These are phyloP conservation scores for Neodiprion lecontei DNA, from an alignment of 1,140 invertebrate species.

Conservation along the genomic window DNA sequence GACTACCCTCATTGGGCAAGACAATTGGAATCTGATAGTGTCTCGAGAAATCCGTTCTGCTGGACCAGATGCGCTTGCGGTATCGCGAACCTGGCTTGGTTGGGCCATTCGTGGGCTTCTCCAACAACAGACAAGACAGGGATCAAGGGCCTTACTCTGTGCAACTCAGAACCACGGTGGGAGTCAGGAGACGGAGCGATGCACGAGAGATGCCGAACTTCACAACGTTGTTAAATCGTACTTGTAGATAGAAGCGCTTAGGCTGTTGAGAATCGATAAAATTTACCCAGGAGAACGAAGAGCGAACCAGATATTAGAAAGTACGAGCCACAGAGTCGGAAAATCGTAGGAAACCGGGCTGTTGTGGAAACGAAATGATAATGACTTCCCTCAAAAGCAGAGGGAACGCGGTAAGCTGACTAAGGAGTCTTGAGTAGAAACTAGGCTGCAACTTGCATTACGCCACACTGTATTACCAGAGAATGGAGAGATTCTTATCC, in stretches of 20 bases:
- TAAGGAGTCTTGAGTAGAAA: background rate
- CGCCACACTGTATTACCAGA: background rate
- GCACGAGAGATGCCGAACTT: background rate
- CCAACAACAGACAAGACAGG: background rate
- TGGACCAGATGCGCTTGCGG: background rate
- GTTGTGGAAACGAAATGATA: slow-evolving; percentile 14
- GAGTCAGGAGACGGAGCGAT: background rate
- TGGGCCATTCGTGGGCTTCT: slow-evolving; percentile 27
- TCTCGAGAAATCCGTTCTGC: slow-evolving; percentile 8
- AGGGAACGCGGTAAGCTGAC: no score
- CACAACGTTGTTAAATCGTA: slow-evolving; percentile 14
- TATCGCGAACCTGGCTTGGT: slow-evolving; percentile 21
- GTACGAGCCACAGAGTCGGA: slow-evolving; percentile 4
- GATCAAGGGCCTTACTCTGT: background rate
- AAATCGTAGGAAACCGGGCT: slow-evolving; percentile 20
- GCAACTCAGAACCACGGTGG: background rate
- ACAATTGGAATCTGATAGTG: slow-evolving; percentile 23
- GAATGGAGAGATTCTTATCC: background rate
- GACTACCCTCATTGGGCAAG: slow-evolving; percentile 31
- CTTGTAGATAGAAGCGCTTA: slow-evolving; percentile 22
- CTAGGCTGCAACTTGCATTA: background rate
- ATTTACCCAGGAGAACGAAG: background rate
- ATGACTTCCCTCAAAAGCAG: no score
- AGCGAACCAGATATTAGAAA: slow-evolving; percentile 17
- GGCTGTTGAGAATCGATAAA: background rate